Conservation (phyloP, 2,113 vertebrate genomes). For the Atherinomorus stipes region DNA sequence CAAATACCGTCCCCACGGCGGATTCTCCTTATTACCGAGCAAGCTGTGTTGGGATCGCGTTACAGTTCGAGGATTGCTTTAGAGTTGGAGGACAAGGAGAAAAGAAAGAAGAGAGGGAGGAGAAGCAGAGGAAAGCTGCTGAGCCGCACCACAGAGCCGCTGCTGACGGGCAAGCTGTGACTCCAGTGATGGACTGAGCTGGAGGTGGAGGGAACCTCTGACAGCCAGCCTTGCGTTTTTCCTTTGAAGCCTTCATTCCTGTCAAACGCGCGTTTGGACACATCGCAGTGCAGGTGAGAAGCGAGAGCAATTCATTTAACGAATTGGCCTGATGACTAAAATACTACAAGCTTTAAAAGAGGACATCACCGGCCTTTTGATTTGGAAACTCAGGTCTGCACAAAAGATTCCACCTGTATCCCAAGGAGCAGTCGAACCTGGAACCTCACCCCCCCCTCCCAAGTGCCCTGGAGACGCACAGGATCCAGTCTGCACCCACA, state of each 20-base stretch:
- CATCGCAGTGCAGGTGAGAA: slow-evolving; percentile 54
- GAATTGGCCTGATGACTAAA: slow-evolving; percentile 46
- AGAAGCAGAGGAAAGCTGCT: slow-evolving; percentile 63
- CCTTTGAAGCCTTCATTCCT: slow-evolving; percentile 20
- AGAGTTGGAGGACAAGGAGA: slow-evolving; percentile 68
- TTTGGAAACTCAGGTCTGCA: slow-evolving; percentile 71
- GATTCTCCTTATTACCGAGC: slow-evolving; percentile 68
- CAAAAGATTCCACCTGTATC: slow-evolving; percentile 66
- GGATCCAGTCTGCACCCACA: slow-evolving; percentile 51
- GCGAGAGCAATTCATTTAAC: slow-evolving; percentile 16
- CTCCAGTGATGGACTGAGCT: slow-evolving; percentile 74
- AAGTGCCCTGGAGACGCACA: slow-evolving; percentile 63
- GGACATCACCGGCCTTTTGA: slow-evolving; percentile 44
- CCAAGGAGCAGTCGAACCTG: slow-evolving; percentile 46
- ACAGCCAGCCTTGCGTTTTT: slow-evolving; percentile 21
- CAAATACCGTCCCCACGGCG: slow-evolving; percentile 58
- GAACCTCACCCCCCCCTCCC: slow-evolving; percentile 56
- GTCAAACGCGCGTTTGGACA: slow-evolving; percentile 48
- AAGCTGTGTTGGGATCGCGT: slow-evolving; percentile 64
- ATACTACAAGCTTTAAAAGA: slow-evolving; percentile 40
- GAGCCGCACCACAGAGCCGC: slow-evolving; percentile 50
- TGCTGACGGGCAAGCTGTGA: slow-evolving; percentile 46
- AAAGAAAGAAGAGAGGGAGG: slow-evolving; percentile 63
- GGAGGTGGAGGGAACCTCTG: slow-evolving; percentile 40
- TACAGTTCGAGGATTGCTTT: slow-evolving; percentile 63